Base-by-base conservation (phyloP, 2,888 invertebrate genomes). In the Clanis bilineata region DNA sequence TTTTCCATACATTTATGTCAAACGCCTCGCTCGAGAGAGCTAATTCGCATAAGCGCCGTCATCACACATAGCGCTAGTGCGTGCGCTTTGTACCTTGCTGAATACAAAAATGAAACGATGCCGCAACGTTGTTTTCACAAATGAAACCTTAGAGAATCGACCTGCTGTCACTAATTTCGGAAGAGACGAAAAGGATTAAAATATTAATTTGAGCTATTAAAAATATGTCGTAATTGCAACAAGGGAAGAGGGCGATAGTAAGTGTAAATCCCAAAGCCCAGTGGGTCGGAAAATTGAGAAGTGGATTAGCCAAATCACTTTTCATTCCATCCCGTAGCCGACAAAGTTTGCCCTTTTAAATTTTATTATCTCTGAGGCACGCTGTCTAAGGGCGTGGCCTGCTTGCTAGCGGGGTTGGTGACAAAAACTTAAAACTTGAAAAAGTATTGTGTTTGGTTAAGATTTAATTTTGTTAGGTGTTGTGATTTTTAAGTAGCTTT, bases 221-320 rank as follows among this genome's bases (percentile, higher is more conserved):
- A 61, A 63, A 62, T 39, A 55, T 12, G 10, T 22, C 21, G 44
- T 47, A 60, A 56, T 59, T 62, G 44, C 66, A 70, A 71, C 67
- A 67, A 69, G 69, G 63, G 62, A 64, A 67, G 69, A 72, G 74
- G 73, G 72, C 76, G 76, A 80, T 82, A 81, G 80, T 79, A 75
- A 74, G 70, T 79, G 80, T 79, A 82, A 83, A 81, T 79, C 61
- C 43, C 43, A 54, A 54, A 57, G 61, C 71, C 77, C 87, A 86
- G 84, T 88, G 90, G 82, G 74, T 81, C 69, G 86, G 88, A 88
- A 90, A 90, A 91, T 90, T 90, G 89, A 85, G 88, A 87, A 90
- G 86, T 88, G 89, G 90, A 91, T 92, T 90, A 92, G 85, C 88
- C 86, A 92, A 92, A 91, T 91, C 90, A 90, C 88, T 92, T 92